Evolutionary conservation across 2,888 invertebrate species (phyloP).

Genomic region (Junonia oenone): DNA sequence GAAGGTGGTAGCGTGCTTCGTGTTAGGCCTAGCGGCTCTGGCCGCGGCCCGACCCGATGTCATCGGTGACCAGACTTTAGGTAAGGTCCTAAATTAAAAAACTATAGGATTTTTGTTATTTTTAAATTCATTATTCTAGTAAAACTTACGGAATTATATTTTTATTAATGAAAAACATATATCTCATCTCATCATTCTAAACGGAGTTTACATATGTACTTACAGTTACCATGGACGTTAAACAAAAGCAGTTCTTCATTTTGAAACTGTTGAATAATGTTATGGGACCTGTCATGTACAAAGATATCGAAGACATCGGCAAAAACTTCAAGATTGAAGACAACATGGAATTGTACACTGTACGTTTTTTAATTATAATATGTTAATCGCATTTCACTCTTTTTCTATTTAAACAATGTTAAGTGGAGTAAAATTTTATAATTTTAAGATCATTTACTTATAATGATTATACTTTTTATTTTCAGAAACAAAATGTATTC

Average conservation of each 20-base stretch:
- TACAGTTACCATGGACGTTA: slow-evolving; percentile 61
- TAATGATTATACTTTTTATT: slow-evolving; percentile 26
- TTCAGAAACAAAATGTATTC: slow-evolving; percentile 78
- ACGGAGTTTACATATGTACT: too few relatives aligned
- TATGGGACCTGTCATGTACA: slow-evolving; percentile 66
- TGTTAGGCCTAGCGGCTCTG: slow-evolving; percentile 55
- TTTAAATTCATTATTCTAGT: too few relatives aligned
- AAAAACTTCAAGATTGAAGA: slow-evolving; percentile 63
- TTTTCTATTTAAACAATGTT: too few relatives aligned
- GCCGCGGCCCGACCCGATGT: slow-evolving; percentile 55
- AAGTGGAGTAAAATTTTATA: slow-evolving; percentile 26
- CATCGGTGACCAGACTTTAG: slow-evolving; percentile 46
- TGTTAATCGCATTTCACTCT: background rate
- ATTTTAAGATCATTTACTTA: background rate
- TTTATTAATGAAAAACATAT: too few relatives aligned
- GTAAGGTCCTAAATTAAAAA: slow-evolving; percentile 44
- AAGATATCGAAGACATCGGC: slow-evolving; percentile 64
- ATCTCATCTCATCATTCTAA: too few relatives aligned
- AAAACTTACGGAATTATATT: too few relatives aligned
- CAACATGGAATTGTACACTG: slow-evolving; percentile 53
- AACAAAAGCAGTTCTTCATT: slow-evolving; percentile 67
- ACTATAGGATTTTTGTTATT: too few relatives aligned
- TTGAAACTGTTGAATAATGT: slow-evolving; percentile 75
- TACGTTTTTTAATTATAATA: slow-evolving; percentile 35
- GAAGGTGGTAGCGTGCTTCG: slow-evolving; percentile 51